A percentile compares a stretch with the other conserved stretches of the same genome.
These are phyloP conservation scores for Pelecanus crispus DNA, from an alignment of 2,113 vertebrate genomes.

Conservation along the genomic window DNA sequence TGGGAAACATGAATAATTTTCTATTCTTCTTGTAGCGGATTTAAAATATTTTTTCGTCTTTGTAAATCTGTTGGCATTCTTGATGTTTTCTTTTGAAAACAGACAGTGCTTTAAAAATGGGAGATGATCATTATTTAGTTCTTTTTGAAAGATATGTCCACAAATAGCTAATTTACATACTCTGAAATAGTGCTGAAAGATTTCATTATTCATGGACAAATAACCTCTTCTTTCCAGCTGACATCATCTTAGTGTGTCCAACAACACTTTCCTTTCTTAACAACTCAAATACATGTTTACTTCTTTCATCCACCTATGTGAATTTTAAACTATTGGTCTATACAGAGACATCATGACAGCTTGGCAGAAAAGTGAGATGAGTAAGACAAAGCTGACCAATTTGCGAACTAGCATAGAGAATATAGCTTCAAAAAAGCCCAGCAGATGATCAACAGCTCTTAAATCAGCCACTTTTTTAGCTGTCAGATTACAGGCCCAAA, in stretches of 20 bases:
- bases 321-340: background rate
- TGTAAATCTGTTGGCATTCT: background rate
- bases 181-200: background rate
- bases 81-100: background rate
- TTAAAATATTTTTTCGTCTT: background rate
- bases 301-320: background rate
- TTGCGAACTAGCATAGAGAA: background rate
- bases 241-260: background rate
- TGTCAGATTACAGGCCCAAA: background rate
- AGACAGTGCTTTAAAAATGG: background rate
- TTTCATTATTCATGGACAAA: background rate
- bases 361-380: background rate
- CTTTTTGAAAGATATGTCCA: background rate
- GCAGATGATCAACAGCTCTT: background rate
- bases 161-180: background rate
- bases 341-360: background rate
- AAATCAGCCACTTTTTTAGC: background rate
- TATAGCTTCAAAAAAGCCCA: background rate
- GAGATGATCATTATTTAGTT: background rate
- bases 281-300: background rate
- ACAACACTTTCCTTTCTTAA: background rate
- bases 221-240: background rate
- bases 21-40: background rate
- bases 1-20: background rate
- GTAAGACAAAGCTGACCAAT: background rate